phyloP scores from a whole-genome alignment of 2,797 vertebrate genomes.

The Pogonophryne albipinna region DNA sequence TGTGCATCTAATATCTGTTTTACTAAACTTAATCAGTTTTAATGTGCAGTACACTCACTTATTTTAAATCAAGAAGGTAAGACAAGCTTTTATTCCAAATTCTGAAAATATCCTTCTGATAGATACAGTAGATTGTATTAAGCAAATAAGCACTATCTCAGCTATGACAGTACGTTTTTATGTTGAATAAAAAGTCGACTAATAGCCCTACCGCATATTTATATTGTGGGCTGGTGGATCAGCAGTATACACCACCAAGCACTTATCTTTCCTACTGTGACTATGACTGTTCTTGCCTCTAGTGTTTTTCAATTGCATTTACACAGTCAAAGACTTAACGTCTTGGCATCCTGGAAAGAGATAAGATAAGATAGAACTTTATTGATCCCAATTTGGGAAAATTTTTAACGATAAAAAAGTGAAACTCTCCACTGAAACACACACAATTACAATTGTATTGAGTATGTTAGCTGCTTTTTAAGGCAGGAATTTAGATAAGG shows the following conservation, averaged over 20 bases:
- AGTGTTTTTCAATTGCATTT: too few relatives aligned
- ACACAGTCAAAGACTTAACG: background rate
- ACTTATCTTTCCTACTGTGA: background rate
- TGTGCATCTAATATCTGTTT: background rate
- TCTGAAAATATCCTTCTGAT: too few relatives aligned
- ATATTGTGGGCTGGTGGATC: background rate
- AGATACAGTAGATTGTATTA: too few relatives aligned
- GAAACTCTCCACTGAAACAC: slow-evolving; percentile 2
- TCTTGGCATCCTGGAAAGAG: slow-evolving; percentile 12
- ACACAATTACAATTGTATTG: background rate
- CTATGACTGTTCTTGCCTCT: background rate
- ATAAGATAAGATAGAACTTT: too few relatives aligned
- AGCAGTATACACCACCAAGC: background rate
- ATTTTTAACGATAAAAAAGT: background rate
- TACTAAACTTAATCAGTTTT: too few relatives aligned
- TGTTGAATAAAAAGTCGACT: too few relatives aligned
- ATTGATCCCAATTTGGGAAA: background rate
- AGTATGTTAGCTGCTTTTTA: slow-evolving; percentile 5
- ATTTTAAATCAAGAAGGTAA: too few relatives aligned
- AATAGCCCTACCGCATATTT: too few relatives aligned
- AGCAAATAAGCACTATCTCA: too few relatives aligned
- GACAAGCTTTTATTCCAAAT: too few relatives aligned
- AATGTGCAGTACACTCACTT: too few relatives aligned
- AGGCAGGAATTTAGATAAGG: background rate
- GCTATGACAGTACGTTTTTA: too few relatives aligned